Conservation (phyloP, 2,888 invertebrate species). For the Adela reaumurella region DNA sequence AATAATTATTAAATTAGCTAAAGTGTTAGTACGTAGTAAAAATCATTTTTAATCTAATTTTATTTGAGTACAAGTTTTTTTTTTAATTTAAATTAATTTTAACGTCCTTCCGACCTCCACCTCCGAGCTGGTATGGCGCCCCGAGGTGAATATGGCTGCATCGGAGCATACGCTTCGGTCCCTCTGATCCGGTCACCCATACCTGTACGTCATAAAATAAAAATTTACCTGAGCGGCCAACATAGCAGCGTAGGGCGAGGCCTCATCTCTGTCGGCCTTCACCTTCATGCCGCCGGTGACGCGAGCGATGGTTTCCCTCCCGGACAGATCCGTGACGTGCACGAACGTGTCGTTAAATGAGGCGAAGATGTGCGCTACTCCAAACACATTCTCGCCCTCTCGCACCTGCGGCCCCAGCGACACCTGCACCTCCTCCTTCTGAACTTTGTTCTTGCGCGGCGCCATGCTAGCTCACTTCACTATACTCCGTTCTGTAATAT, state of each 20-base stretch:
- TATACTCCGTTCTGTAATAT: neutral
- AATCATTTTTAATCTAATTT: no score
- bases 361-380: constrained; percentile 99
- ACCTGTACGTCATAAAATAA: no score
- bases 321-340: constrained; percentile 98
- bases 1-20: no score
- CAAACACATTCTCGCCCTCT: constrained; percentile 97
- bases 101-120: no score
- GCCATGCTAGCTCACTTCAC: constrained; percentile 69
- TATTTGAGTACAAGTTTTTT: no score
- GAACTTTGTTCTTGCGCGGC: constrained; percentile 95
- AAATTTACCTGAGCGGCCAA: constrained; percentile 90
- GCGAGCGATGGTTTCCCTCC: constrained; percentile 90
- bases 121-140: no score
- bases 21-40: no score
- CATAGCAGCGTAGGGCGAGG: constrained; percentile 99
- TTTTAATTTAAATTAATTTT: no score
- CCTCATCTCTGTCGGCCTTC: constrained; percentile 99
- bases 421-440: constrained; percentile 95
- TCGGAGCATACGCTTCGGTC: no score
- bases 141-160: no score
- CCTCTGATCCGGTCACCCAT: no score
- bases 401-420: constrained; percentile 94
- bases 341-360: constrained; percentile 99
- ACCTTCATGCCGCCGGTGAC: constrained; percentile 99